Base-by-base conservation (phyloP, 1,140 invertebrate genomes). In the Augochlora pura region DNA sequence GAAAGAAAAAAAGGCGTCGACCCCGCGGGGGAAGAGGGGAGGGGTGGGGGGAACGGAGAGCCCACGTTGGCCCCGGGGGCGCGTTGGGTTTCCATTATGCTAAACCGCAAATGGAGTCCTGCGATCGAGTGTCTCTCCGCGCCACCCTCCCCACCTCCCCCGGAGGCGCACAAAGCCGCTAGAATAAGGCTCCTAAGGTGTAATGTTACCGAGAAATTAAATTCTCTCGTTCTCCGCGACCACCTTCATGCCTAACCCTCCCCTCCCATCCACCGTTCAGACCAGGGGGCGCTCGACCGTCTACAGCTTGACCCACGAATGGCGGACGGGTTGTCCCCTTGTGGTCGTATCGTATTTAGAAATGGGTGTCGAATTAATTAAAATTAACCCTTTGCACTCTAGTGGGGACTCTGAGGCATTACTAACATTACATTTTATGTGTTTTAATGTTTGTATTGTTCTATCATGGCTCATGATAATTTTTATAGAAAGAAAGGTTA, bases 41-140 rank as follows among this genome's bases (percentile, higher is more conserved):
- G 73, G 42, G 73, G 71, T 70, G 62, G 67, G 69, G 74, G 73
- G 4, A 0, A 21, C 14, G 5, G 49, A 4, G 18, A 16, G 49
- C 14, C 67, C 79, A 77, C 68, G 70, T 73, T 72, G 82, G 90
- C 89, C 87, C 87, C 84, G 79, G 86, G 88, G 87, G 86, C 89
- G 91, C 90, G 90, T 93, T 91, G 88, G 89, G 91, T 93, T 93
- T 91, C 92, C 91, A 93, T 93, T 93, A 93, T 93, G 92, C 91
- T 92, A 93, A 93, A 93, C 92, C 92, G 91, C 91, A 93, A 93
- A 93, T 93, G 92, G 92, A 93, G 91, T 93, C 91, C 91, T 91
- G 90, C 91, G 91, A 93, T 93, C 92, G 91, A 92, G 92, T 93
- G 90, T 93, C 92, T 91, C 88, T 89, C 84, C 83, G 82, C 83